Conservation (phyloP, 2,113 vertebrate species). For the Deroptyus accipitrinus region DNA sequence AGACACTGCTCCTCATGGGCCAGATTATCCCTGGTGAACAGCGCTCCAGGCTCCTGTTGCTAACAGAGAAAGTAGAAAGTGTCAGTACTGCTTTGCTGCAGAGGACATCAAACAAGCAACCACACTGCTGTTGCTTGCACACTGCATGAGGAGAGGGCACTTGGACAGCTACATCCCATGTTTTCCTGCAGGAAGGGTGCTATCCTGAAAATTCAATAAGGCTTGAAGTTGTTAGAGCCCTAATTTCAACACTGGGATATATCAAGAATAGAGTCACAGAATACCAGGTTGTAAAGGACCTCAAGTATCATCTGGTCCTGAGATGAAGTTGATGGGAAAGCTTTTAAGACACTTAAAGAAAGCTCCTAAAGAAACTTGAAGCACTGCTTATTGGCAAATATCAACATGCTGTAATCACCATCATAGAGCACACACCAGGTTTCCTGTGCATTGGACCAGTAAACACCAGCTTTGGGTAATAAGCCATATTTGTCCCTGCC, state of each 20-base stretch:
- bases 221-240: background rate
- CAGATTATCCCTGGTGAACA: slow-evolving; percentile 16
- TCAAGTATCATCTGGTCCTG: too few species aligned
- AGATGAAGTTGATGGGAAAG: background rate
- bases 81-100: background rate
- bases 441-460: background rate
- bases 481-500: background rate
- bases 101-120: accelerated
- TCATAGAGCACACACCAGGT: accelerated
- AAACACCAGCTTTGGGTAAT: background rate
- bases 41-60: background rate
- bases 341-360: background rate
- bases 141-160: background rate
- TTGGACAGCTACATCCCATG: accelerated
- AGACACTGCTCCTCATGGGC: background rate
- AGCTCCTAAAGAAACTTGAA: background rate
- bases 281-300: background rate
- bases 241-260: background rate
- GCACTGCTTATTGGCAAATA: background rate
- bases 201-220: background rate
- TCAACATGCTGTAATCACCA: accelerated
- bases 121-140: accelerated
- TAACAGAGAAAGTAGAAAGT: background rate
- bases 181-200: background rate
- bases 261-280: background rate